Percentiles rank a stretch among this genome's conserved stretches.
phyloP scores from a whole-genome alignment of 2,113 vertebrate species.

The Sander vitreus region DNA sequence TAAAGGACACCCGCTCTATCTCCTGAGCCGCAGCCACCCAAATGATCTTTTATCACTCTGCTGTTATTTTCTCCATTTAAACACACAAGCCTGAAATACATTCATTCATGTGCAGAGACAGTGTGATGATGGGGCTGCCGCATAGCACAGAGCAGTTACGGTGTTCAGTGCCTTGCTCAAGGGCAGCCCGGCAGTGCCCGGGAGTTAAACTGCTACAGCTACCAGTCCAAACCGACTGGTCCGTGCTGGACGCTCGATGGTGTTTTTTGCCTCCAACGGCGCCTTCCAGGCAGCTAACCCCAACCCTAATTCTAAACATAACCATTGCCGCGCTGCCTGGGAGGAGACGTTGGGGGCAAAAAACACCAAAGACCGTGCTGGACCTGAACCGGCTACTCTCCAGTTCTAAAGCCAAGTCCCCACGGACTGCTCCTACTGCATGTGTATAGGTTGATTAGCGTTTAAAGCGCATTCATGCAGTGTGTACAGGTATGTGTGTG shows the following conservation, averaged over 20 bases:
- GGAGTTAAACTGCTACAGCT: not conserved
- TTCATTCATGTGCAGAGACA: not conserved
- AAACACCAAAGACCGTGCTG: not conserved
- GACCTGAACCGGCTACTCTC: not conserved
- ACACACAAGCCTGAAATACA: not conserved
- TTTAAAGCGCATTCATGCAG: constrained; percentile 35
- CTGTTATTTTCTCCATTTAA: not conserved
- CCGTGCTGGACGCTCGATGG: not conserved
- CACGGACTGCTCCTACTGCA: not conserved
- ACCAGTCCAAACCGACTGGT: not conserved
- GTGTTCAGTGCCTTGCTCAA: not conserved
- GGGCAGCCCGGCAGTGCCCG: not conserved
- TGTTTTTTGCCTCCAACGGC: too few relatives aligned
- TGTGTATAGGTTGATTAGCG: constrained; percentile 2
- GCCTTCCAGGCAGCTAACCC: too few relatives aligned
- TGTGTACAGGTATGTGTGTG: constrained; percentile 33
- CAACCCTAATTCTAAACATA: too few relatives aligned
- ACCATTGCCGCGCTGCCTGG: too few relatives aligned
- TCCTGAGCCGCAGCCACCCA: too few relatives aligned
- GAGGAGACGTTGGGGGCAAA: too few relatives aligned
- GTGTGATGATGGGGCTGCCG: not conserved
- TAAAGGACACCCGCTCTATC: too few relatives aligned
- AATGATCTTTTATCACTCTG: too few relatives aligned
- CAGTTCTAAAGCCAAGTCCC: not conserved
- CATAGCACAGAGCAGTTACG: not conserved